Conservation (phyloP, 2,797 vertebrate genomes). For the Premnoplex brunnescens region DNA sequence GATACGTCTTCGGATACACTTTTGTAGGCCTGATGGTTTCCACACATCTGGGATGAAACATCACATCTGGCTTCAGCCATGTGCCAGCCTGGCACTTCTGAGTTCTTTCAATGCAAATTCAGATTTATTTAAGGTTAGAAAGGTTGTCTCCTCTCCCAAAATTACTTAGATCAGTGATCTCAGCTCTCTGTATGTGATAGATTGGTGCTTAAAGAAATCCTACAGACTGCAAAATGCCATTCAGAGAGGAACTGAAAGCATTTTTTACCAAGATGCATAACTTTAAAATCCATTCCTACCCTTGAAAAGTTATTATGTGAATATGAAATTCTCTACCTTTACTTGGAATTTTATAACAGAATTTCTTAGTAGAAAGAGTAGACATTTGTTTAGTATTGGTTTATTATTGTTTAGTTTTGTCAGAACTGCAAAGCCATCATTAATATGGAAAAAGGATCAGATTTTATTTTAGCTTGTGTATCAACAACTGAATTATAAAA, state of each 20-base stretch:
- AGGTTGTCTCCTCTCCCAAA: neutral
- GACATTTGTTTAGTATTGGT: neutral
- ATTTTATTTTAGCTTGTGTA: neutral
- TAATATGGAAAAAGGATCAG: neutral
- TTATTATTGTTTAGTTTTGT: neutral
- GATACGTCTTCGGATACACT: neutral
- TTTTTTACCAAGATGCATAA: neutral
- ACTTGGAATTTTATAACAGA: neutral
- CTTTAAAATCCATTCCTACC: neutral
- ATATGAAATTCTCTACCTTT: neutral
- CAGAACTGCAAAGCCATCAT: neutral
- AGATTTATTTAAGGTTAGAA: neutral
- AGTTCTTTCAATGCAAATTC: neutral
- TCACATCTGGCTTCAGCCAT: neutral
- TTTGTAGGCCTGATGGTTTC: neutral
- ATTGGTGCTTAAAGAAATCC: conserved; percentile 29
- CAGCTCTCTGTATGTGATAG: neutral
- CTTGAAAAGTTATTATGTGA: neutral
- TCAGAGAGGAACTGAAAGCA: neutral
- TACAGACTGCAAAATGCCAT: conserved; percentile 8
- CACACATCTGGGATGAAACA: neutral
- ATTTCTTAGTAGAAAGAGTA: neutral
- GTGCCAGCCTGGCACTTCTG: neutral
- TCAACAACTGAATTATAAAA: neutral
- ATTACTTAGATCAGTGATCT: neutral